A percentile compares a stretch with the other conserved stretches of the same genome.
phyloP scores from a whole-genome alignment of 2,797 vertebrate species.

The Pagetopsis macropterus region DNA sequence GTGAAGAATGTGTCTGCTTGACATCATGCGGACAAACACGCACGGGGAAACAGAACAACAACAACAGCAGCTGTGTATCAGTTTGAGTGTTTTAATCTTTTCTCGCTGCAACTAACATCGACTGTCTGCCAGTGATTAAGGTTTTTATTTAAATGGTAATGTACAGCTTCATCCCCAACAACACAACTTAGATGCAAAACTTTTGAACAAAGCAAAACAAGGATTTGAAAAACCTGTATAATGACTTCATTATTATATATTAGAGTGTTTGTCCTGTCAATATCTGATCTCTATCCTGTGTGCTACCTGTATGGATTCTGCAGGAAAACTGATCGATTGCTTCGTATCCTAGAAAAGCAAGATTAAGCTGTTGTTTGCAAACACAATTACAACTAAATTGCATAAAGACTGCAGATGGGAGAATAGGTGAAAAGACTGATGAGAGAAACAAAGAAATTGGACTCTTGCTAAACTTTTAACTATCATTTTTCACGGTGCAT shows the following conservation, averaged over 20 bases:
- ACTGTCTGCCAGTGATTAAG: background rate
- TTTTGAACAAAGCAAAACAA: background rate
- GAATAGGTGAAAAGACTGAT: background rate
- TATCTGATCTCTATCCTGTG: background rate
- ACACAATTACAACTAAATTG: slow-evolving; percentile 15
- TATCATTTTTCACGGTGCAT: too few species aligned
- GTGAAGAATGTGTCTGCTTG: slow-evolving; percentile 18
- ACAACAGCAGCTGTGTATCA: too few species aligned
- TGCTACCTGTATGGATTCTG: background rate
- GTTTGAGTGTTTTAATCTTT: background rate
- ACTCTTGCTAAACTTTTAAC: too few species aligned
- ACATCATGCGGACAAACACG: slow-evolving; percentile 13
- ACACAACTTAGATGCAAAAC: background rate
- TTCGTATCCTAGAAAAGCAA: slow-evolving; percentile 11
- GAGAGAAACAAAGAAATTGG: background rate
- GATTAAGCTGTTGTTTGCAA: slow-evolving; percentile 1
- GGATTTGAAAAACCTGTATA: background rate
- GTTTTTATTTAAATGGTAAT: background rate
- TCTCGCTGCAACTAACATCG: background rate
- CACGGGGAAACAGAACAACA: too few species aligned
- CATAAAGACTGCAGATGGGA: slow-evolving; percentile 11
- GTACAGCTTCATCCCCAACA: background rate
- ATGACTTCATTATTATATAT: background rate
- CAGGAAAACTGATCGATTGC: background rate
- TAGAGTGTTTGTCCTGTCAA: background rate